A percentile compares a stretch with the other conserved stretches of the same genome.
Conservation (phyloP, 2,113 vertebrate species). For the Atrichornis clamosus region DNA sequence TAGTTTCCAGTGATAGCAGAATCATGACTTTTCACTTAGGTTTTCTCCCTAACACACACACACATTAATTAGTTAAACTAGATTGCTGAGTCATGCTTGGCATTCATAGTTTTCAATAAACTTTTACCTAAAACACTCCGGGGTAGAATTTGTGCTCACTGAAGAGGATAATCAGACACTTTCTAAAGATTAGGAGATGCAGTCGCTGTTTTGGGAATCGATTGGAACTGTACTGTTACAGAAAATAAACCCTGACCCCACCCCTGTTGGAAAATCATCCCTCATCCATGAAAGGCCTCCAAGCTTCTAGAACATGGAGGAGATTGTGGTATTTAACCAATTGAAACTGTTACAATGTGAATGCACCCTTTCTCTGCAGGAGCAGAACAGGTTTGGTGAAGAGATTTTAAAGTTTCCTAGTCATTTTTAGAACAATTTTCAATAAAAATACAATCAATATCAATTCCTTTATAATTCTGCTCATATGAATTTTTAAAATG, state of each 20-base stretch:
- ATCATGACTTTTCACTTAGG: not conserved
- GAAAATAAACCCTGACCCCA: not conserved
- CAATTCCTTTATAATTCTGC: not conserved
- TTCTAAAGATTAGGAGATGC: not conserved
- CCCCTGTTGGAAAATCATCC: not conserved
- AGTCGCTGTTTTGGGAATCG: not conserved
- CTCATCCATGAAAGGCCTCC: not conserved
- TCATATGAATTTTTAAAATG: not conserved
- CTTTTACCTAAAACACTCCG: not conserved
- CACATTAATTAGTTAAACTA: not conserved
- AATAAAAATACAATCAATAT: not conserved
- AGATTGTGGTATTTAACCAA: not conserved
- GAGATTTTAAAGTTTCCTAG: not conserved
- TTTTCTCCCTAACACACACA: not conserved
- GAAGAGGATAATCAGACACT: not conserved
- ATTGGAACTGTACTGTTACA: not conserved
- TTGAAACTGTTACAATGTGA: not conserved
- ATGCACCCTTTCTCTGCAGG: not conserved
- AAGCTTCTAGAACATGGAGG: not conserved
- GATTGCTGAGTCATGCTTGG: not conserved
- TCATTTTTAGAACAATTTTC: not conserved
- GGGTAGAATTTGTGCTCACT: not conserved
- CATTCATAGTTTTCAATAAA: not conserved
- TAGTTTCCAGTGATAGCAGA: not conserved
- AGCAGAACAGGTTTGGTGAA: not conserved